Conservation (phyloP, 2,888 invertebrate species). For the Caenorhabditis uteleia region DNA sequence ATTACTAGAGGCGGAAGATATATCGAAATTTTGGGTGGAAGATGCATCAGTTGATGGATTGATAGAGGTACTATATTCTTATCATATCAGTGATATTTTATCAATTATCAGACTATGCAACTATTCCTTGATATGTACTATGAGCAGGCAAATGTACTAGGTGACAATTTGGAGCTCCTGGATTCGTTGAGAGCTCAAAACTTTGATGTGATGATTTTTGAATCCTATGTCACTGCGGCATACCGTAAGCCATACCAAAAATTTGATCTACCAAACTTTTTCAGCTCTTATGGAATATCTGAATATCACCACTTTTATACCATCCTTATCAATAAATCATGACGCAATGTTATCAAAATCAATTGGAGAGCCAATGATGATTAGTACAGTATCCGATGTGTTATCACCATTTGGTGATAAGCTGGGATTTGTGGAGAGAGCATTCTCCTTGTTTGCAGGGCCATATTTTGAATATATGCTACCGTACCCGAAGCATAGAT, state of each 20-base stretch:
- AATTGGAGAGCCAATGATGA: slow-evolving; percentile 25
- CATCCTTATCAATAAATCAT: slow-evolving; percentile 19
- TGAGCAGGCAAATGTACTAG: neutral
- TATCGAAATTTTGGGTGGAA: slow-evolving; percentile 15
- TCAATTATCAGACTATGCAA: neutral
- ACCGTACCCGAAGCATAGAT: neutral
- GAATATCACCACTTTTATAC: slow-evolving; percentile 12
- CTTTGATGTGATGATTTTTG: slow-evolving; percentile 21
- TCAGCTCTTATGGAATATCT: slow-evolving; percentile 14
- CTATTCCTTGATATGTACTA: slow-evolving; percentile 5
- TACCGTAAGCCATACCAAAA: slow-evolving; percentile 2
- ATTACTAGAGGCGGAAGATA: too few relatives aligned
- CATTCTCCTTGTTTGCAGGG: too few relatives aligned
- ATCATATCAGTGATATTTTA: too few relatives aligned
- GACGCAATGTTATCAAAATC: neutral
- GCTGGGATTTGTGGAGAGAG: slow-evolving; percentile 18
- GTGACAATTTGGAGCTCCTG: slow-evolving; percentile 5
- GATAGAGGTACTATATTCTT: too few relatives aligned
- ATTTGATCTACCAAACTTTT: too few relatives aligned
- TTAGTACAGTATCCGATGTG: slow-evolving; percentile 8
- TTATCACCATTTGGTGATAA: slow-evolving; percentile 16
- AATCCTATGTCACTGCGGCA: slow-evolving; percentile 1
- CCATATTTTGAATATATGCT: neutral
- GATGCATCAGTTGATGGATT: slow-evolving; percentile 12
- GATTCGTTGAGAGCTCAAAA: slow-evolving; percentile 12